phyloP scores from a whole-genome alignment of 1,140 invertebrate species.

The Zophobas morio region DNA sequence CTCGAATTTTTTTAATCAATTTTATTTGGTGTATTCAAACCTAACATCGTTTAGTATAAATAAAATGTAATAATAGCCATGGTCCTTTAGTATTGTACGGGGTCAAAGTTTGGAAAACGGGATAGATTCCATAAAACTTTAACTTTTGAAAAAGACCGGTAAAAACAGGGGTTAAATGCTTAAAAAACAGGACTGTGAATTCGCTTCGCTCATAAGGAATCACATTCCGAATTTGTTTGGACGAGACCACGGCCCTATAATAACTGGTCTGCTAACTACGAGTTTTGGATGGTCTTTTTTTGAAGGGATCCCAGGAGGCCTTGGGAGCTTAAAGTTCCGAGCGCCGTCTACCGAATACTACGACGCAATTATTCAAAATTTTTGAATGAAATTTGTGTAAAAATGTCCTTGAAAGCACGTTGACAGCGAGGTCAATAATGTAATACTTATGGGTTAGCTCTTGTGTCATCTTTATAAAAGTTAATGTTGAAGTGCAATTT shows the following conservation, averaged over 20 bases:
- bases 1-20: neutral
- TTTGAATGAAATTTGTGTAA: no score
- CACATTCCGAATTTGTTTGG: neutral
- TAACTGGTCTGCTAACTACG: no score
- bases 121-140: conserved; percentile 3
- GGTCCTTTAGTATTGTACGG: neutral
- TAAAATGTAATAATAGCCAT: neutral
- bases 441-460: no score
- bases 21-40: neutral
- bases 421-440: no score
- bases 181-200: neutral
- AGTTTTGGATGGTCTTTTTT: no score
- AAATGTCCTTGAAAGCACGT: no score
- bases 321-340: no score
- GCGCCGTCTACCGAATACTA: no score
- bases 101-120: conserved; percentile 2
- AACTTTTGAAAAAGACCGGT: conserved; percentile 2
- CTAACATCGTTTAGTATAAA: neutral
- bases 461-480: no score
- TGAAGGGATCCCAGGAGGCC: no score
- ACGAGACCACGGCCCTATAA: neutral
- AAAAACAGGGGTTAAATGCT: conserved; percentile 2
- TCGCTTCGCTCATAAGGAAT: neutral
- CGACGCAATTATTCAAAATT: no score
- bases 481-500: no score